Evolutionary conservation across 2,888 invertebrate genomes (phyloP), one percentile per base, ranked within the genome.

Genomic region (Bombylius discolor): DNA sequence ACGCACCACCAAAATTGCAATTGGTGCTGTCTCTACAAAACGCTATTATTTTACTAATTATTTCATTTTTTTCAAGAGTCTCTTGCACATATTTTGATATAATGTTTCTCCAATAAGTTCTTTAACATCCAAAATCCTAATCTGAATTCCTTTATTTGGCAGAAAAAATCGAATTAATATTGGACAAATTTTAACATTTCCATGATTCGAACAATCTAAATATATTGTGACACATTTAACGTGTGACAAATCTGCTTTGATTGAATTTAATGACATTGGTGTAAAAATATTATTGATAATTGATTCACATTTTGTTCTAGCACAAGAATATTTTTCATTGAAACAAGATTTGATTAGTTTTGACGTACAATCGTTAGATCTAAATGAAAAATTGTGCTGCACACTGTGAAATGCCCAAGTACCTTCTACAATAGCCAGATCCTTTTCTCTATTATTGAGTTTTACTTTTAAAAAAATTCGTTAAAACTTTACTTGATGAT

Each of bases 101-200:
- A 39, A 54, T 53, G 47, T 57, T 58, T 61, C 59, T 48, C 56
- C 56, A 44, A 51, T 51, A 33, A 60, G 39, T 52, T 56, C 46
- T 31, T 56, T 52, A 42, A 56, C 51, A 52, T 56, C 46, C 36
- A 61, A 57, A 55, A 60, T 58, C 57, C 59, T 58, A 3, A 60
- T 57, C 42, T 57, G 53, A 51, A 56, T 47, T 57, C 56, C 58
- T 53, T 54, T 57, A 36, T 59, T 55, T 7, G 59, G 59, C 45
- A 56, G 44, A 42, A 59, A 61, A 53, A 55, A 61, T 39, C 57
- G 23, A 13, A 56, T 51, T 46, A 61, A 52, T 39, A 59, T 53
- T 48, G 58, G 59, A 47, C 52, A 62, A 6, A 62, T 51, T 53
- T 62, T 59, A 12, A 57, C 42, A 9, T 51, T 50, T 46, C 56